These are phyloP conservation scores for Dascillus cervinus DNA, from an alignment of 2,888 invertebrate species.

Conservation along the genomic window DNA sequence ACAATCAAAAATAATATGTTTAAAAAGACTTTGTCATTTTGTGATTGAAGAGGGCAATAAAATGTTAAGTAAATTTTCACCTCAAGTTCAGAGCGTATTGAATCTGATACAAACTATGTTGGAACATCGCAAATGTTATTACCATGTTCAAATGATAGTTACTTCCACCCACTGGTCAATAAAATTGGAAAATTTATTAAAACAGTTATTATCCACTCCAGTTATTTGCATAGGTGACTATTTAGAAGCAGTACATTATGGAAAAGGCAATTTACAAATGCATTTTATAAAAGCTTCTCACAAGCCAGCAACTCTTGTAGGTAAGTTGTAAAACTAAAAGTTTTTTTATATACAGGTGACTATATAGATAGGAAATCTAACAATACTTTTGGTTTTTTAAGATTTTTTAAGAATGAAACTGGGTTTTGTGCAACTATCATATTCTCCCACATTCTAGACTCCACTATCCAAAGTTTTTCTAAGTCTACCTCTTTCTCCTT, in stretches of 20 bases:
- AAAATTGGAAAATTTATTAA: constrained; percentile 49
- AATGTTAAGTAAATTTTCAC: constrained; percentile 48
- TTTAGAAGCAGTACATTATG: constrained; percentile 69
- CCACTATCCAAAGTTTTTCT: no score
- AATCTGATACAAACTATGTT: constrained; percentile 43
- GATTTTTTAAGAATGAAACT: no score
- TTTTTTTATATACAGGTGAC: constrained; percentile 1
- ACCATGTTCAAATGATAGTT: constrained; percentile 51
- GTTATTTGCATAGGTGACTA: constrained; percentile 63
- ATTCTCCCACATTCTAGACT: no score
- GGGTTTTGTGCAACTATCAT: no score
- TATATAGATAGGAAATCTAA: neutral
- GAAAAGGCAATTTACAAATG: constrained; percentile 45
- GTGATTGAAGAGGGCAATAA: constrained; percentile 66
- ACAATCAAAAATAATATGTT: constrained; percentile 46
- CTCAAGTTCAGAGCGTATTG: constrained; percentile 43
- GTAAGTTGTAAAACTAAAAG: constrained; percentile 24
- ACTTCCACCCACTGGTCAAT: constrained; percentile 59
- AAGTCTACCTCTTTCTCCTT: no score
- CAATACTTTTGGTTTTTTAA: no score
- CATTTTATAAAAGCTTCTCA: constrained; percentile 39
- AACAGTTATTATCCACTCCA: constrained; percentile 48
- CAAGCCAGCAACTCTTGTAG: constrained; percentile 42
- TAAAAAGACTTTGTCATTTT: constrained; percentile 56
- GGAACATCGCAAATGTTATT: constrained; percentile 40